Percentiles rank a stretch among this genome's conserved stretches.
These are phyloP conservation scores for Drosophila tristis DNA, from an alignment of 1,140 invertebrate genomes.

Conservation along the genomic window DNA sequence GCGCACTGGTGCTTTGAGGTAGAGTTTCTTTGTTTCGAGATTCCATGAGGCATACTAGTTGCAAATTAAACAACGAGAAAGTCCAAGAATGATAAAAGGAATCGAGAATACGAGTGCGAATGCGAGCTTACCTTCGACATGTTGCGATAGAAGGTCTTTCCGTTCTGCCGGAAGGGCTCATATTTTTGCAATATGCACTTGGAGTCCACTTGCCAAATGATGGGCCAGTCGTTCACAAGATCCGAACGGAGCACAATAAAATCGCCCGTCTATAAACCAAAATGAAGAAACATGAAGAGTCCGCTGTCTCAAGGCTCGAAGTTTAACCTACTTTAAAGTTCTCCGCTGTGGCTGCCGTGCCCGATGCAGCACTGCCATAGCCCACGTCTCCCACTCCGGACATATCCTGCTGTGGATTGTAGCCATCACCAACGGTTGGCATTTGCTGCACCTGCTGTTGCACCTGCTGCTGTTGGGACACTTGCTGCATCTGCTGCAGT, in stretches of 20 bases:
- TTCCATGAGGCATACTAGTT: conserved; percentile 89
- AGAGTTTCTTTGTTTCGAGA: conserved; percentile 90
- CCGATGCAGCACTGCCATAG: conserved; percentile 56
- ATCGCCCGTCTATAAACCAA: conserved; percentile 89
- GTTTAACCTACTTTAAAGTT: conserved; percentile 74
- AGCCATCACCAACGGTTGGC: conserved; percentile 46
- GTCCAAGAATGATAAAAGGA: not conserved
- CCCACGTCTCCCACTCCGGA: conserved; percentile 58
- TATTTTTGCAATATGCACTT: conserved; percentile 94
- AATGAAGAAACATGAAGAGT: not conserved
- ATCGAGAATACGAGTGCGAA: not conserved
- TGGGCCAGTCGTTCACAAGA: conserved; percentile 90
- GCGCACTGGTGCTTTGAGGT: conserved; percentile 90
- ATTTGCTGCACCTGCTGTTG: conserved; percentile 56
- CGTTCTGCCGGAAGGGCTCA: conserved; percentile 92
- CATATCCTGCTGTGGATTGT: conserved; percentile 76
- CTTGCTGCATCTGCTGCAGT: conserved; percentile 46
- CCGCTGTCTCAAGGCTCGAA: too few species aligned
- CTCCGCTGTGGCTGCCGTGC: conserved; percentile 47
- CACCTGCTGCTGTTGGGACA: conserved; percentile 47
- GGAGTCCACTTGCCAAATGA: conserved; percentile 94
- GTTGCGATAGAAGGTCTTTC: conserved; percentile 92
- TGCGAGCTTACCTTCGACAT: conserved; percentile 91
- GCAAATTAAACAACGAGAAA: not conserved
- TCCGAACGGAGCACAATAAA: conserved; percentile 93